A percentile compares a stretch with the other conserved stretches of the same genome.
phyloP scores from a whole-genome alignment of 2,113 vertebrate species.

The Aythya baeri region DNA sequence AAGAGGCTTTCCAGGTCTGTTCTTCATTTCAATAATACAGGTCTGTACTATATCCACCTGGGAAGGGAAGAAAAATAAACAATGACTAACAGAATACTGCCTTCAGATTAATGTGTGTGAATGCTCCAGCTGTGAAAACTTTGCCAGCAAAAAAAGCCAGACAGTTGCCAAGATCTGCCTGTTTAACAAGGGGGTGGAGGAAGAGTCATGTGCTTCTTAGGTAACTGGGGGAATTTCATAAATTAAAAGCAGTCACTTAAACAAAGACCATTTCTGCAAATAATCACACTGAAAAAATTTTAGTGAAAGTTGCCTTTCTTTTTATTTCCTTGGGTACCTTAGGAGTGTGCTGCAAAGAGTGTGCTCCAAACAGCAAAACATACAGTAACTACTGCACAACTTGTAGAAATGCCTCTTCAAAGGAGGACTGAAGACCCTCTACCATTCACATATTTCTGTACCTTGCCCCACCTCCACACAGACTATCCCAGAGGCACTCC shows the following conservation, averaged over 20 bases:
- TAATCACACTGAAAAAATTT: neutral
- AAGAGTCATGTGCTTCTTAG: neutral
- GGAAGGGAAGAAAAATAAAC: neutral
- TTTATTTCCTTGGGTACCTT: neutral
- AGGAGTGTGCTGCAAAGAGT: neutral
- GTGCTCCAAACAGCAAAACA: neutral
- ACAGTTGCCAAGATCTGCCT: neutral
- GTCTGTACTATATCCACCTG: conserved; percentile 99
- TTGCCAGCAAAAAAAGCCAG: neutral
- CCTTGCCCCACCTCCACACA: neutral
- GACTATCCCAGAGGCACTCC: neutral
- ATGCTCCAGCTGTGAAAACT: conserved; percentile 17
- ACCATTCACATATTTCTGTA: neutral
- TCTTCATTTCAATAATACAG: conserved; percentile 90
- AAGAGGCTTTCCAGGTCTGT: conserved; percentile 85
- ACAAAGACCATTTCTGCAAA: neutral
- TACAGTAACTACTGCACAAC: neutral
- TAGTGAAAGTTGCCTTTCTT: neutral
- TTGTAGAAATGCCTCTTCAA: neutral
- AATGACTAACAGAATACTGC: neutral
- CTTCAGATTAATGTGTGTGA: neutral
- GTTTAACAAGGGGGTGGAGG: neutral
- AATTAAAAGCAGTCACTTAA: neutral
- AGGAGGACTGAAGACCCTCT: neutral
- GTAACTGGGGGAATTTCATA: neutral